Base-by-base conservation (phyloP, 1,140 invertebrate species). In the Brachystomella parvula region DNA sequence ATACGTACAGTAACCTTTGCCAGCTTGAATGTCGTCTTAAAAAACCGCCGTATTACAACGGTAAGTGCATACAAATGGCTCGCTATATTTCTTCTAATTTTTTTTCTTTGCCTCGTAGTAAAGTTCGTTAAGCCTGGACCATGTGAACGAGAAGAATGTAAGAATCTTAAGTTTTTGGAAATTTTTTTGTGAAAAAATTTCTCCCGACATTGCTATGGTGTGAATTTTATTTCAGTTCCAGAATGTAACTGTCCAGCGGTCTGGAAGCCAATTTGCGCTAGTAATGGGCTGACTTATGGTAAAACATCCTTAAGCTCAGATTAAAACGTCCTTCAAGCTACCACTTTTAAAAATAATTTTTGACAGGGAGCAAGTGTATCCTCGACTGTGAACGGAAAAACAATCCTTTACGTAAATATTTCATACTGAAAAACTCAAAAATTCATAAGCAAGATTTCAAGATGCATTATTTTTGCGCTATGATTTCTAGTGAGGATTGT, bases 241-340 rank as follows among this genome's bases (percentile, higher is more conserved):
- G 49, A 53, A 26, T 53, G 49, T 24, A 24, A 53, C 24, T 53
- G 49, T 53, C 49, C 9, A 53, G 9, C 49, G 6, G 21, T 19
- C 6, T 53, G 49, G 49, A 53, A 53, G 24, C 49, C 49, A 53
- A 53, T 53, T 53, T 53, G 49, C 21, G 49, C 49, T 24, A 53
- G 49, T 24, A 53, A 53, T 26, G 49, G 49, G 21, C 12, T 53
- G 12, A 53, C 49, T 53, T 53, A 53, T 53, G 49, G 49, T 53
- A 9, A 39, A 39, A 39, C 19, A 39, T 39, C 35, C 35, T 39
- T 39, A 39, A 39, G 6, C 19, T 39, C 19, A 39, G 6, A 19
- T 39, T 39, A n/a, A n/a, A n/a, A n/a, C n/a, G n/a, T n/a, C n/a
- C n/a, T 39, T 39, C 6, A 39, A n/a, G 9, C 9, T 44, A 44